These are phyloP conservation scores for Centropus unirufus DNA, from an alignment of 2,113 vertebrate species.

Conservation along the genomic window DNA sequence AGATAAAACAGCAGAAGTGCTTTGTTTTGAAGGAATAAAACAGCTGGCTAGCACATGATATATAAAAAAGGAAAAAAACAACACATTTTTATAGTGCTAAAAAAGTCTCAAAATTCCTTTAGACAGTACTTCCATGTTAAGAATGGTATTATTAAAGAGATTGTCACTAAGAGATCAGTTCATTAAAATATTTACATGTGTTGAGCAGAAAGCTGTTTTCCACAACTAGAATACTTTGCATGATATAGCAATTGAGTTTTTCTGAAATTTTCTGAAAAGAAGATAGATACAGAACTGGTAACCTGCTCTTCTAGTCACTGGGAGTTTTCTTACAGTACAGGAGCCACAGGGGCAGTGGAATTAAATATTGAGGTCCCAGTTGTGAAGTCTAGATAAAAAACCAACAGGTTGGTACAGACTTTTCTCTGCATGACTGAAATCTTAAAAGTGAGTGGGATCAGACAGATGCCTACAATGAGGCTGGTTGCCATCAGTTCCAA, in stretches of 20 bases:
- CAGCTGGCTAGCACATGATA: not conserved
- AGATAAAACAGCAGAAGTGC: not conserved
- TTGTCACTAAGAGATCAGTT: not conserved
- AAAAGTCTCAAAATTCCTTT: not conserved
- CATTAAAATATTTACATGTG: not conserved
- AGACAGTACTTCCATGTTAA: not conserved
- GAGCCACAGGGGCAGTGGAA: not conserved
- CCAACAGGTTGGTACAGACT: not conserved
- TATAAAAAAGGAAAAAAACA: not conserved
- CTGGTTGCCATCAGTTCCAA: not conserved
- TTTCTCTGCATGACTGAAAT: not conserved
- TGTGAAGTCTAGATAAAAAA: not conserved
- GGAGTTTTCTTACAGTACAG: not conserved
- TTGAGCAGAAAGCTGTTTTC: not conserved
- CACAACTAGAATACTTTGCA: not conserved
- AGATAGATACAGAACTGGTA: not conserved
- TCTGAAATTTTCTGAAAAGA: not conserved
- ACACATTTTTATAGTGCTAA: not conserved
- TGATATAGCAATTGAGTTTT: not conserved
- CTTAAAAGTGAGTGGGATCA: not conserved
- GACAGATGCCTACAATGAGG: not conserved
- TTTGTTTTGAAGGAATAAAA: conserved; percentile 33
- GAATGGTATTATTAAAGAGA: not conserved
- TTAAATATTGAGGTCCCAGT: not conserved
- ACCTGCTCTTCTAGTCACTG: not conserved